These are phyloP conservation scores for Microtus pennsylvanicus DNA, from an alignment of 2,113 vertebrate species.

Conservation along the genomic window DNA sequence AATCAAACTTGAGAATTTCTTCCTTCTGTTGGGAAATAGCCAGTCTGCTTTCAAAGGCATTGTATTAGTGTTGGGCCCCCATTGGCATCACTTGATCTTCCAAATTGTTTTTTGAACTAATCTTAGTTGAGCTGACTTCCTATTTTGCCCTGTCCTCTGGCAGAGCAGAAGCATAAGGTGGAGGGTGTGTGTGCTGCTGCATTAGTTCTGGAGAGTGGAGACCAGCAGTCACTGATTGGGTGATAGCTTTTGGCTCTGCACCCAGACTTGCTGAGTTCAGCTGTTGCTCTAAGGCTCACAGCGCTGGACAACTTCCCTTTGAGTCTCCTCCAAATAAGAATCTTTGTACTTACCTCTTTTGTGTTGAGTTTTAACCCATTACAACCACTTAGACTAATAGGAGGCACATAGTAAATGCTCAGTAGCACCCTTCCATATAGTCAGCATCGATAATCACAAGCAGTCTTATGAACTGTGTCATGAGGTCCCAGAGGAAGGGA, in stretches of 20 bases:
- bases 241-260: neutral
- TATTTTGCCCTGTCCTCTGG: neutral
- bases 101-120: neutral
- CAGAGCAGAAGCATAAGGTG: neutral
- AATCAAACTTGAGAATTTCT: slow-evolving; percentile 16
- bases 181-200: neutral
- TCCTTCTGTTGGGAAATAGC: neutral
- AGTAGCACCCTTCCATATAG: neutral
- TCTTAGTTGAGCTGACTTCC: neutral
- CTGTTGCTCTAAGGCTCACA: neutral
- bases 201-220: neutral
- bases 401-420: neutral
- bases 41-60: neutral
- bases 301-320: neutral
- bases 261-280: neutral
- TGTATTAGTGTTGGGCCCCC: neutral
- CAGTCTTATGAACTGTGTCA: neutral
- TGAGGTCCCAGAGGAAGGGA: neutral
- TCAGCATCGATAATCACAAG: neutral
- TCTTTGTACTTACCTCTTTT: neutral
- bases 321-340: neutral
- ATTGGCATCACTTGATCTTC: neutral
- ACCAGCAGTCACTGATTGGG: neutral
- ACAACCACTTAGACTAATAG: neutral
- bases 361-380: neutral